Evolutionary conservation across 2,888 invertebrate genomes (phyloP), one percentile per base, ranked within the genome.

Genomic region (Scrobipalpa costella): DNA sequence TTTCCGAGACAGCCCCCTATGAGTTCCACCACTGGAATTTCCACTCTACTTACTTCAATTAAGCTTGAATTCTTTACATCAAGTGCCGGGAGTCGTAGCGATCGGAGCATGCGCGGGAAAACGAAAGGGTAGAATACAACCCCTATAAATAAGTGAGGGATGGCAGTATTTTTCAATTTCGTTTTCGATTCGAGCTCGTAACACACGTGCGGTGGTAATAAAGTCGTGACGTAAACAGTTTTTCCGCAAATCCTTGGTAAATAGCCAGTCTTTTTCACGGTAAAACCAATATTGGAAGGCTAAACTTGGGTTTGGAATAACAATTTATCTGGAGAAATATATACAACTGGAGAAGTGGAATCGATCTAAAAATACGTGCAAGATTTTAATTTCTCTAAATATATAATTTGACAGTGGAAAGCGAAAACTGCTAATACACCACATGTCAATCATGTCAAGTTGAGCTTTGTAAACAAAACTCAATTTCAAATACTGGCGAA

Each of bases 51-150:
- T 58, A 68, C 61, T 69, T 19, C 62, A 0, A 13, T 62, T 80
- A 85, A 72, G 74, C 73, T 68, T 66, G 65, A 79, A 70, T 78
- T 80, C 79, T 66, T 69, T 72, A 76, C 74, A 67, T 65, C 75
- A 75, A 70, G 73, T 69, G 71, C 69, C 67, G 69, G 36, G 63
- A 64, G 36, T 66, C 63, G 27, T 38, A 34, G 44, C 64, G 59
- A 67, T 74, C 68, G 64, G 85, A 83, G 88, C 88, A 88, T 88
- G 88, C 88, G 89, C 87, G 81, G 13, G 59, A 50, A 69, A 79
- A 66, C 63, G 73, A 69, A 77, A 76, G 62, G 52, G 57, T 67
- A 40, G 65, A 68, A 66, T 38, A 57, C 63, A 36, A 66, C 67
- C 63, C 64, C 36, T 44, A 27, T 49, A 62, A 57, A 69, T 66